Conservation (phyloP, 2,888 invertebrate species). For the Hartigia nigra region DNA sequence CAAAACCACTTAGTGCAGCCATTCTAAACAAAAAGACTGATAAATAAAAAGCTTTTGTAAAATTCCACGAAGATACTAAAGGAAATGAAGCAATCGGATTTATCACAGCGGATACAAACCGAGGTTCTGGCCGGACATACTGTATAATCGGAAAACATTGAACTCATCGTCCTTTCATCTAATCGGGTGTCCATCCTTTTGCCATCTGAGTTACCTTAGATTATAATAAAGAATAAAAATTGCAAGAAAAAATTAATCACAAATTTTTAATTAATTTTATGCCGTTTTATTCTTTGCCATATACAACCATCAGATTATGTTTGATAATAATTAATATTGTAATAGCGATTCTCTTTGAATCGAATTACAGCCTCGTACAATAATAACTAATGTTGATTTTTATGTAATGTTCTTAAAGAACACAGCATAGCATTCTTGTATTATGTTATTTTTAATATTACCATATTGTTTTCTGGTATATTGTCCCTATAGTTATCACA, state of each 20-base stretch:
- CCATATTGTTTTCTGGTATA: not conserved
- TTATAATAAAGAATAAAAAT: not conserved
- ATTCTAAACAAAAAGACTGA: slow-evolving; percentile 57
- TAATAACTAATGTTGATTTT: not conserved
- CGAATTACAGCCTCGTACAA: not conserved
- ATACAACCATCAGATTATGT: not conserved
- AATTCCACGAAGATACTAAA: not conserved
- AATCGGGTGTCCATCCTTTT: not conserved
- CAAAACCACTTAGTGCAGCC: slow-evolving; percentile 75
- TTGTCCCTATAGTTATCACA: not conserved
- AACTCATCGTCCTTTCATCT: not conserved
- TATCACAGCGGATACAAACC: not conserved
- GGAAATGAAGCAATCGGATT: not conserved
- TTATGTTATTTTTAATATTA: not conserved
- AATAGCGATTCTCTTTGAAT: not conserved
- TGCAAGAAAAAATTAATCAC: not conserved
- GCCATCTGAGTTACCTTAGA: not conserved
- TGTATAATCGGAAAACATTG: not conserved
- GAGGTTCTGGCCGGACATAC: not conserved
- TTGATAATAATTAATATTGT: not conserved
- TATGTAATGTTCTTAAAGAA: not conserved
- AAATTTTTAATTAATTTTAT: not conserved
- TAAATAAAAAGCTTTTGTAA: not conserved
- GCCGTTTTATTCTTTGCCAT: not conserved
- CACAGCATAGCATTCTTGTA: not conserved